A percentile compares a stretch with the other conserved stretches of the same genome.
Conservation (phyloP, 2,797 vertebrate species). For the Caiman crocodilus region DNA sequence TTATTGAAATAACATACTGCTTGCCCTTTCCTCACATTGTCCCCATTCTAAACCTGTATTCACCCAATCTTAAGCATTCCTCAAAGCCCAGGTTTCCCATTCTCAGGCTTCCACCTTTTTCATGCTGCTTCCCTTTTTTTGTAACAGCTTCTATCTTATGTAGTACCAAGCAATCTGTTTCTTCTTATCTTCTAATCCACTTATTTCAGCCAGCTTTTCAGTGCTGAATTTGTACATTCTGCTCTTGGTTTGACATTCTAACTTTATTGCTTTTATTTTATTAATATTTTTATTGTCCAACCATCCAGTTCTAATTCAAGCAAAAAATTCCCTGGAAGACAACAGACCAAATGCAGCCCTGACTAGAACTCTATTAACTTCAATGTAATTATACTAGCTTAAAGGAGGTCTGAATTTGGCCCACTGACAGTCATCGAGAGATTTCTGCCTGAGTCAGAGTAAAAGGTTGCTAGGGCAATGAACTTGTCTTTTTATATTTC, state of each 20-base stretch:
- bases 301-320: neutral
- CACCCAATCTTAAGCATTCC: neutral
- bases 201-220: neutral
- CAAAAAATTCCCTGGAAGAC: neutral
- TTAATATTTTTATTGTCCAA: neutral
- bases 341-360: accelerated
- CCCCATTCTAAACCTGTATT: neutral
- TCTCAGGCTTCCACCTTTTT: no score
- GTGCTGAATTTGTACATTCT: accelerated
- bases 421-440: neutral
- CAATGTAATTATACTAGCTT: neutral
- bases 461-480: neutral
- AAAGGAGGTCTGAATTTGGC: neutral
- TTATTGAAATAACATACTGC: neutral
- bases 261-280: neutral
- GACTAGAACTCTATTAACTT: neutral
- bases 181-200: neutral
- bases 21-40: neutral
- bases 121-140: neutral
- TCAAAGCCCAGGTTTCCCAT: neutral
- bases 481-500: neutral
- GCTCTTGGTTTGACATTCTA: accelerated
- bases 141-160: neutral
- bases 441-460: neutral
- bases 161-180: neutral